These are phyloP conservation scores for Verasper variegatus DNA, from an alignment of 2,113 vertebrate genomes.

Conservation along the genomic window DNA sequence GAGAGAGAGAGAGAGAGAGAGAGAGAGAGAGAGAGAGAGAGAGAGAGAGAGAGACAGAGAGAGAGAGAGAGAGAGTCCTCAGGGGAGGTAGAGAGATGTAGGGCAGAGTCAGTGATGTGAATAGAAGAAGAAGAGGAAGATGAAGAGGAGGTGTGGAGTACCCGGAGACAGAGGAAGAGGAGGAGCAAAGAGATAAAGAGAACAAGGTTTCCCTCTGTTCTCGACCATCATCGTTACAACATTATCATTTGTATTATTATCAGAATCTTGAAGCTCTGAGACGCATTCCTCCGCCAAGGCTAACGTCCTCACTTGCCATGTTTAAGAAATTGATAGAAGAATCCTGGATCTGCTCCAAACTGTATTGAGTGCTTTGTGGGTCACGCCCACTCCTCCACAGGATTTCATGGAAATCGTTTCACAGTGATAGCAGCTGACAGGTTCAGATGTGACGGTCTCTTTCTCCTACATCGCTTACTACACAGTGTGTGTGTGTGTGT, in stretches of 20 bases:
- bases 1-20: background rate
- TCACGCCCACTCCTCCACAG: too few relatives aligned
- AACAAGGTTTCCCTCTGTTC: background rate
- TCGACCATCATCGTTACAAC: background rate
- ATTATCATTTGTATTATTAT: background rate
- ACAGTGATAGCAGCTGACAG: too few relatives aligned
- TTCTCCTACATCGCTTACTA: too few relatives aligned
- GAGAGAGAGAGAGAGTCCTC: slow-evolving; percentile 51
- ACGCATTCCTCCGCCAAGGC: too few relatives aligned
- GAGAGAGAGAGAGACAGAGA: slow-evolving; percentile 41
- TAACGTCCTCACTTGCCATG: too few relatives aligned
- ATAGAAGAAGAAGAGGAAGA: slow-evolving; percentile 10
- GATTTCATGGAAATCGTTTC: too few relatives aligned
- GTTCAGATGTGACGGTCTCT: too few relatives aligned
- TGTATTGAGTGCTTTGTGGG: too few relatives aligned
- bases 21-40: slow-evolving; percentile 42
- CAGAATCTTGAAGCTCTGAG: too few relatives aligned
- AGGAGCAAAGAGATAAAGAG: background rate
- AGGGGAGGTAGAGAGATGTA: slow-evolving; percentile 63
- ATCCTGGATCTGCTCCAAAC: too few relatives aligned
- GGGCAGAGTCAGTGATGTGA: slow-evolving; percentile 62
- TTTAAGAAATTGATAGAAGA: too few relatives aligned
- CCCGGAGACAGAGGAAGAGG: background rate
- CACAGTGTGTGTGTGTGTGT: too few relatives aligned
- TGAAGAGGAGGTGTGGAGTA: background rate